Base-by-base conservation (phyloP, 1,140 invertebrate genomes). In the Sinonovacula constricta region DNA sequence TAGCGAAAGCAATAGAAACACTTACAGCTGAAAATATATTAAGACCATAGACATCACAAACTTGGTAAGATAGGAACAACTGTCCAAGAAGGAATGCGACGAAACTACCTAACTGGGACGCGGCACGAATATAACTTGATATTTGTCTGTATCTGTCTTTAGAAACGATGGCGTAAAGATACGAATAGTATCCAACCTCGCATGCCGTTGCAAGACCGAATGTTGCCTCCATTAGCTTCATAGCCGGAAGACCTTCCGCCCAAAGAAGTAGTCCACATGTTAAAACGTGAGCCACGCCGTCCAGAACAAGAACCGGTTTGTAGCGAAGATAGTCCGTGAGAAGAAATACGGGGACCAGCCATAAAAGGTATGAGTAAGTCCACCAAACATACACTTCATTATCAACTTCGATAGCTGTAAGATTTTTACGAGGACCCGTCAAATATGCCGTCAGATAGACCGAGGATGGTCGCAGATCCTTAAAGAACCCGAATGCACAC, bases 121-220 rank as follows among this genome's bases (percentile, higher is more conserved):
- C 95, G 15, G 93, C 93, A 82, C 94, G 92, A 0, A 95, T 96
- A 84, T 94, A 95, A 2, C 95, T 94, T 0, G 96, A 95, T 0
- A 96, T 95, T 80, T 93, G 92, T 83, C 96, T 94, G 88, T 96
- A 97, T 83, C 94, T 93, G n/a, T 93, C 90, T 81, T 92, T 93
- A 74, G 94, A 93, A 54, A 98, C 96, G 92, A 97, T 96, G 12
- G 96, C 95, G 92, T 97, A 98, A 79, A 98, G 96, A 85, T 98
- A 98, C 0, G 96, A 97, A 81, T 94, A 96, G 90, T 98, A 98
- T 22, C 26, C 51, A 0, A 98, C 94, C 92, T 98, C 97, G 12
- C 96, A 94, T 0, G 97, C 96, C 87, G 96, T 94, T 84, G 95
- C 96, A 18, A 96, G 92, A 1, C 97, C 97, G 91, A 95, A 97